Conservation (phyloP, 1,140 invertebrate genomes). For the Pararge aegeria region DNA sequence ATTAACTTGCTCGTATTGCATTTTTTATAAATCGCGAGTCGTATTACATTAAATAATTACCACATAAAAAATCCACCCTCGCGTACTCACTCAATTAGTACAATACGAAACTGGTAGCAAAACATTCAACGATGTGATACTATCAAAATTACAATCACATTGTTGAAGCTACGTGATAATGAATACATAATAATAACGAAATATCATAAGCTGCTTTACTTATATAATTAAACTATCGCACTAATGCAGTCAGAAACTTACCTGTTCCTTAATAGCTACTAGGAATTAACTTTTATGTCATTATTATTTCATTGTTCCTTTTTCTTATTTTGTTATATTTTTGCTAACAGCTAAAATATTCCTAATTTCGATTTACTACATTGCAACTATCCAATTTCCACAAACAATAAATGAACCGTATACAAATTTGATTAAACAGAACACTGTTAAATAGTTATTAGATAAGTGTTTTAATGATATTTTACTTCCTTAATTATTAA, state of each 20-base stretch:
- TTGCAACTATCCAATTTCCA: constrained; percentile 20
- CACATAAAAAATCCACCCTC: neutral
- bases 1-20: too few relatives aligned
- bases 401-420: neutral
- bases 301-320: constrained; percentile 1
- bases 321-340: constrained; percentile 7
- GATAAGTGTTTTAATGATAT: too few relatives aligned
- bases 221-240: constrained; percentile 13
- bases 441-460: neutral
- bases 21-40: constrained; percentile 19
- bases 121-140: constrained; percentile 15
- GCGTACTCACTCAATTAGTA: neutral
- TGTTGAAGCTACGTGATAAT: constrained; percentile 3
- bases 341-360: too few relatives aligned
- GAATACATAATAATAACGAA: constrained; percentile 3
- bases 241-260: constrained; percentile 22
- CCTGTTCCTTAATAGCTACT: constrained; percentile 13
- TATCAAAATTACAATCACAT: constrained; percentile 10
- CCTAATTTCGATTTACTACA: neutral
- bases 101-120: neutral
- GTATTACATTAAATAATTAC: constrained; percentile 1
- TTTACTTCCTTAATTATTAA: too few relatives aligned
- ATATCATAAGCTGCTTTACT: constrained; percentile 9
- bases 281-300: constrained; percentile 25
- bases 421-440: neutral